Percentiles rank a stretch among this genome's conserved stretches.
phyloP scores from a whole-genome alignment of 1,140 invertebrate genomes.

The Adoxophyes honmai region DNA sequence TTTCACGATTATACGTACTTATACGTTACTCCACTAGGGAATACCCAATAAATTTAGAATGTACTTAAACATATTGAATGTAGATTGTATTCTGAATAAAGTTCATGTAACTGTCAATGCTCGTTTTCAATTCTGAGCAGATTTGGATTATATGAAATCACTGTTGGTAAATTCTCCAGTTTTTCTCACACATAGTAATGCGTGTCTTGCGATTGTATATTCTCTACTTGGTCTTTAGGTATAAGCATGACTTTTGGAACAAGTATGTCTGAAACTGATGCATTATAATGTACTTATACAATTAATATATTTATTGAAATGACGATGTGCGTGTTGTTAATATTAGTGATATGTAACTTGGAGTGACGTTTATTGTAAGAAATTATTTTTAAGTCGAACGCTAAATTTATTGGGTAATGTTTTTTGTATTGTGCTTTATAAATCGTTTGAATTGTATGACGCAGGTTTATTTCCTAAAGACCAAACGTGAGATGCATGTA shows the following conservation, averaged over 20 bases:
- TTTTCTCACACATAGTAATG: constrained; percentile 60
- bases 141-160: constrained; percentile 68
- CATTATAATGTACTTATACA: constrained; percentile 17
- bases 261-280: constrained; percentile 11
- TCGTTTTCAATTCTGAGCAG: constrained; percentile 64
- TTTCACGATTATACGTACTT: constrained; percentile 19
- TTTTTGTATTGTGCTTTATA: constrained; percentile 36
- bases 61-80: constrained; percentile 50
- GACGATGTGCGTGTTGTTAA: constrained; percentile 22
- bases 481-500: constrained; percentile 74
- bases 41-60: constrained; percentile 74
- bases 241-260: constrained; percentile 47
- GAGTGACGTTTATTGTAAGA: constrained; percentile 45
- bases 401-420: constrained; percentile 76
- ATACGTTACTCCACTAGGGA: constrained; percentile 44
- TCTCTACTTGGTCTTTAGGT: constrained; percentile 72
- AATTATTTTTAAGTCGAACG: constrained; percentile 58
- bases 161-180: constrained; percentile 31
- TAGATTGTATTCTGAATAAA: constrained; percentile 54
- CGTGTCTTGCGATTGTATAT: constrained; percentile 20
- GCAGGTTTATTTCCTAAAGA: constrained; percentile 68
- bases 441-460: constrained; percentile 32
- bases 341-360: constrained; percentile 30
- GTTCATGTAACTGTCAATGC: constrained; percentile 30
- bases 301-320: constrained; percentile 16